Base-by-base conservation (phyloP, 2,888 invertebrate genomes). In the Pyralis farinalis region DNA sequence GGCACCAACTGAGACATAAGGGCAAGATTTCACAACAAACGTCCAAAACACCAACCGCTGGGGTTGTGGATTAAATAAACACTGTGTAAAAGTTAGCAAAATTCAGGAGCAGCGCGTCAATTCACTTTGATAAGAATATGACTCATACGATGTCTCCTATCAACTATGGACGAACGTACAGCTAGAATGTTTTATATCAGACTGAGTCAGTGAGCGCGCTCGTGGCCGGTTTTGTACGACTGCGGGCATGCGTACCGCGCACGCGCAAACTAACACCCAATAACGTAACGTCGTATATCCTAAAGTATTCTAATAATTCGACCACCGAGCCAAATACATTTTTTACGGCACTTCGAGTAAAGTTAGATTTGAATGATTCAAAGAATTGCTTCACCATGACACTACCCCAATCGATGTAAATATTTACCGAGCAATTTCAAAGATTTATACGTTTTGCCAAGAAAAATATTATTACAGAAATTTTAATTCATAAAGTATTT, bases 1-100 rank as follows among this genome's bases (percentile, higher is more conserved):
- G 92, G 92, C 83, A 92, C 92, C 90, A 91, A 75, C 85, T 91
- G 92, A 86, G 91, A 91, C 92, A 92, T 92, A 83, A 89, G 90
- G 86, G 66, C 68, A 62, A 64, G 62, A 72, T 83, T 72, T 51
- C 74, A 74, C 74, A 64, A 73, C 58, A 70, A 16, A 69, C 50
- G 66, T 73, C 65, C 71, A 62, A 73, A 74, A 67, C 51, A 75
- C 63, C 69, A 63, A 65, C 63, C 80, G 72, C 76, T 49, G 62
- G 61, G 62, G 62, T 46, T 52, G 54, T 46, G 42, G 58, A 51
- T 49, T 47, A 52, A 55, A 52, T 44, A 44, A 60, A 60, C 71
- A 65, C 67, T 58, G 55, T 52, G 32, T 49, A 71, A 71, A 59
- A 69, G 61, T 71, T 69, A 59, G 55, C 67, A 62, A 75, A 74